Conservation (phyloP, 2,888 invertebrate species). For the Dusona sp. region DNA sequence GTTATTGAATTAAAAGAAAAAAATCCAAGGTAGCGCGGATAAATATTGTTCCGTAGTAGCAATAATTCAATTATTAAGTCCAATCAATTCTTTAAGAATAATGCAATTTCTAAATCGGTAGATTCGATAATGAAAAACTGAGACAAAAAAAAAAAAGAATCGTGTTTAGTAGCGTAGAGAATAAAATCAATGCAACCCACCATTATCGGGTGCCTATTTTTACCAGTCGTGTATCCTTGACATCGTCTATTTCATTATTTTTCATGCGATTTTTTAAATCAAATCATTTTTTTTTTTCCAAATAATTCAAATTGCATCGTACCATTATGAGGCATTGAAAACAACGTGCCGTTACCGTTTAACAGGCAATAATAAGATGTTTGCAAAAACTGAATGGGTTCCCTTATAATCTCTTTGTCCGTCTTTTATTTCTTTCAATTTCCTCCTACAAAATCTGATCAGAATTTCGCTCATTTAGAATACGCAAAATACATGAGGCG, state of each 20-base stretch:
- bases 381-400: conserved; percentile 21
- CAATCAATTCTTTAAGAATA: conserved; percentile 46
- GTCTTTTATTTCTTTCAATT: background rate
- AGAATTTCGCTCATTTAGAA: background rate
- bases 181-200: conserved; percentile 55
- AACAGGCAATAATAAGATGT: conserved; percentile 32
- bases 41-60: conserved; percentile 57
- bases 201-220: conserved; percentile 65
- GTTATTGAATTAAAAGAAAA: conserved; percentile 10
- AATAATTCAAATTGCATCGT: conserved; percentile 31
- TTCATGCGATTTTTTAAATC: conserved; percentile 14
- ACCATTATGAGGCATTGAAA: conserved; percentile 2
- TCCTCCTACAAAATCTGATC: background rate
- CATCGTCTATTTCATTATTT: conserved; percentile 36
- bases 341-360: conserved; percentile 17
- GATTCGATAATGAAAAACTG: background rate
- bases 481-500: background rate
- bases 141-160: background rate
- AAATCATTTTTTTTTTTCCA: background rate
- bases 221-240: conserved; percentile 52
- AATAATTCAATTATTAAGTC: conserved; percentile 63
- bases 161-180: conserved; percentile 40
- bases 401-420: background rate
- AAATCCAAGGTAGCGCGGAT: conserved; percentile 39
- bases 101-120: conserved; percentile 38